Base-by-base conservation (phyloP, 1,140 invertebrate genomes). In the Cardiocondyla obscurior region DNA sequence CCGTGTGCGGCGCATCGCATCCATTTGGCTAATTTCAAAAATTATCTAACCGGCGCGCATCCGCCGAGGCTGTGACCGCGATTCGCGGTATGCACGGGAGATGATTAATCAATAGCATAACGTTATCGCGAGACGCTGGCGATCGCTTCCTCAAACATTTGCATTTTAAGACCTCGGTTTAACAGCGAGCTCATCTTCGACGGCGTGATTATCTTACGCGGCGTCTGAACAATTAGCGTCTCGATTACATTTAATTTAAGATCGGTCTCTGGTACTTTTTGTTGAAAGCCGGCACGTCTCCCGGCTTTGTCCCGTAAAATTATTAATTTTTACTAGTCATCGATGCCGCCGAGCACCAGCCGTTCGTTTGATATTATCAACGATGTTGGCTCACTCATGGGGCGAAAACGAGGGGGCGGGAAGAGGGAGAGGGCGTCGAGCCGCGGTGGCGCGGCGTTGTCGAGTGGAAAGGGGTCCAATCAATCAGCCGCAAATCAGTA, bases 401-500 rank as follows among this genome's bases (percentile, higher is more conserved):
- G 81, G 86, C 67, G 82, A 85, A 83, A 86, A 81, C 65, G 82
- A 83, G 83, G 84, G 85, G 82, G 87, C 83, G 87, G 89, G 85
- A 76, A n/a, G 82, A 83, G 83, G 84, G 85, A 81, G 87, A 82
- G 87, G 89, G 85, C 76, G 82, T 57, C 42, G 77, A 51, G 57
- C 55, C 67, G 83, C 62, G 79, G 82, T 85, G 83, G 82, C 67
- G 85, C 88, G 83, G 76, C 84, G 81, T 89, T 88, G 86, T 88
- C 85, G 85, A 86, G 84, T 91, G 90, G 84, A 91, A 93, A 93
- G 92, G 93, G 93, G 89, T 92, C 92, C 93, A 93, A 94, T 94
- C 93, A 94, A 93, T 94, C 93, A 93, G 93, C 93, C 92, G 88
- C 90, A 94, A 94, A 94, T 94, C 93, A 94, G 93, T 94, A 94